Evolutionary conservation across 2,113 vertebrate species (phyloP).

Genomic region (Carettochelys insculpta): DNA sequence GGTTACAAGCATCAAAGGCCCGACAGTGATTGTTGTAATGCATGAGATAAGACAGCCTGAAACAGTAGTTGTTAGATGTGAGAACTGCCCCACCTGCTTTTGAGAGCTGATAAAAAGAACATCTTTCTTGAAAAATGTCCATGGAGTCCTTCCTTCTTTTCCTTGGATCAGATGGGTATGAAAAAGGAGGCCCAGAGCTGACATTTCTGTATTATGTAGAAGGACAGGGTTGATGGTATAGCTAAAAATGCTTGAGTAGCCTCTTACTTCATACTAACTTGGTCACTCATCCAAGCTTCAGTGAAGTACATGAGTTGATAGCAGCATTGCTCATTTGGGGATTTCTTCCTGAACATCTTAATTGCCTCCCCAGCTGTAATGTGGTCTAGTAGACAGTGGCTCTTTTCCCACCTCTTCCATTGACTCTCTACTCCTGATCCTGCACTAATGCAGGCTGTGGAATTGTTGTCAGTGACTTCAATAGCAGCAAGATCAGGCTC

Average conservation of each 20-base stretch:
- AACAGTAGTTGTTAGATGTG: background rate
- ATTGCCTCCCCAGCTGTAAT: accelerated
- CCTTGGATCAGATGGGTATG: accelerated
- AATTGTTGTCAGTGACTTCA: background rate
- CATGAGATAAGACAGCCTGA: background rate
- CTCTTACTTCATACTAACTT: background rate
- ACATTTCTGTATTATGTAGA: background rate
- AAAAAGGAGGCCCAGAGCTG: background rate
- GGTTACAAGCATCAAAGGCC: no score
- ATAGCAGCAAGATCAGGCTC: accelerated
- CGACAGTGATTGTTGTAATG: no score
- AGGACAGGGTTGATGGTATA: accelerated
- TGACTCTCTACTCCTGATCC: background rate
- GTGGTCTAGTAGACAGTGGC: background rate
- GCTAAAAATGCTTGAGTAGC: accelerated
- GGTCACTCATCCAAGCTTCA: background rate
- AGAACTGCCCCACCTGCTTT: background rate
- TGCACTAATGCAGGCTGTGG: background rate
- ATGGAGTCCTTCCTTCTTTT: background rate
- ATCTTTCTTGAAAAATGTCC: background rate
- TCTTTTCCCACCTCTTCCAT: accelerated
- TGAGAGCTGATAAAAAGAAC: background rate
- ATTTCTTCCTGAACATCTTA: no score
- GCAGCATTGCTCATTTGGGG: no score
- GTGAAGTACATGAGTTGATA: no score